Base-by-base conservation (phyloP, 2,888 invertebrate genomes). In the Campoplex capitator region DNA sequence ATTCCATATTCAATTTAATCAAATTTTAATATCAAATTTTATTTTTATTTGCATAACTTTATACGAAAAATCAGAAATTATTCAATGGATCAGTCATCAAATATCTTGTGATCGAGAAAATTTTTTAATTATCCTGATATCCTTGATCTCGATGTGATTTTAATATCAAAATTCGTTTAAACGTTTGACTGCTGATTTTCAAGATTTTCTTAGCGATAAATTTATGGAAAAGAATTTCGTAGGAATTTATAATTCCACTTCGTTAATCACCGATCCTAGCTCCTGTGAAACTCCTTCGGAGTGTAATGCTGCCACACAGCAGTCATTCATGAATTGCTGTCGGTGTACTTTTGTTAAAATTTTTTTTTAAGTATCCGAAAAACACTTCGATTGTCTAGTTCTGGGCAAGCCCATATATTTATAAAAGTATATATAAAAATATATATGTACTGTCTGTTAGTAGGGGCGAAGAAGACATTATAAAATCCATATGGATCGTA, bases 401-500 rank as follows among this genome's bases (percentile, higher is more conserved):
- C 23, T 45, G 18, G 70, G n/a, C n/a, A 48, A 65, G 23, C 65
- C 76, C 42, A 45, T 75, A n/a, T 8, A 75, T 58, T 58, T 45
- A 23, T 71, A 71, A 67, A 32, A 13, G 32, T 62, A 62, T 13
- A 62, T 28, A 65, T 62, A 70, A 28, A 16, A 45, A 71, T 32
- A 62, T 58, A 38, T 32, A 38, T 77, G 67, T 62, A 38, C 56
- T 76, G 32, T 83, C 35, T 38, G 71, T 70, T 77, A 58, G 62
- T 16, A 77, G 62, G 54, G 67, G 68, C 70, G 75, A 78, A 78
- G 68, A 75, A 78, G 81, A 84, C 75, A 87, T 87, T 84, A 79
- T 67, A 84, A 78, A 87, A 70, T 84, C 87, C 81, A 87, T 84
- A 84, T 84, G 83, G 78, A 65, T 54, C 23, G 65, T 70, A 23